Percentiles rank a stretch among this genome's conserved stretches.
Conservation (phyloP, 2,888 invertebrate genomes). For the Dynastes hyllus region DNA sequence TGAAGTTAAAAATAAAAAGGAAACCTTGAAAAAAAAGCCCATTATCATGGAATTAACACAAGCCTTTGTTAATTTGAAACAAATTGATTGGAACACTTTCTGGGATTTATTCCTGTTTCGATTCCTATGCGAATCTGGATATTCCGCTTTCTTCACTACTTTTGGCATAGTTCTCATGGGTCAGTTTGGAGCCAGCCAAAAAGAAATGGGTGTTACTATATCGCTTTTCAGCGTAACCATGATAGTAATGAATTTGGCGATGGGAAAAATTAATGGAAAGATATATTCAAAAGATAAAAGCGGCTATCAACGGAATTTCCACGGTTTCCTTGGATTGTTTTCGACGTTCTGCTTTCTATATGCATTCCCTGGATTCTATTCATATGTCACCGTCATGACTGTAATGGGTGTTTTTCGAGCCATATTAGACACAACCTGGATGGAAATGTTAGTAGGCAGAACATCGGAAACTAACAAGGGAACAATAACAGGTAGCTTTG, state of each 20-base stretch:
- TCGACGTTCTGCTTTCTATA: slow-evolving; percentile 67
- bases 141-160: slow-evolving; percentile 74
- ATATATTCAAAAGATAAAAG: slow-evolving; percentile 72
- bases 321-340: slow-evolving; percentile 73
- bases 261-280: slow-evolving; percentile 71
- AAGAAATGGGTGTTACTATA: slow-evolving; percentile 75
- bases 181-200: slow-evolving; percentile 72
- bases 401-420: slow-evolving; percentile 74
- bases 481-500: slow-evolving; percentile 76
- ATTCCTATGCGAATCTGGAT: slow-evolving; percentile 74
- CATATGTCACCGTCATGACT: slow-evolving; percentile 72
- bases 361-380: slow-evolving; percentile 59
- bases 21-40: neutral
- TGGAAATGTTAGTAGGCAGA: slow-evolving; percentile 74
- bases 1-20: neutral
- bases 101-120: slow-evolving; percentile 75
- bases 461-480: slow-evolving; percentile 74
- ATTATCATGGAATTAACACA: slow-evolving; percentile 53
- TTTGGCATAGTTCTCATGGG: slow-evolving; percentile 73
- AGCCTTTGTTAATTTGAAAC: slow-evolving; percentile 70
- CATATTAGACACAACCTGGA: slow-evolving; percentile 73
- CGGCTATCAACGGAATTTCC: slow-evolving; percentile 71
- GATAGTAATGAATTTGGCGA: slow-evolving; percentile 72
- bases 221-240: slow-evolving; percentile 75
- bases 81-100: slow-evolving; percentile 73